phyloP scores from a whole-genome alignment of 2,113 vertebrate species.

The Neotragus moschatus region DNA sequence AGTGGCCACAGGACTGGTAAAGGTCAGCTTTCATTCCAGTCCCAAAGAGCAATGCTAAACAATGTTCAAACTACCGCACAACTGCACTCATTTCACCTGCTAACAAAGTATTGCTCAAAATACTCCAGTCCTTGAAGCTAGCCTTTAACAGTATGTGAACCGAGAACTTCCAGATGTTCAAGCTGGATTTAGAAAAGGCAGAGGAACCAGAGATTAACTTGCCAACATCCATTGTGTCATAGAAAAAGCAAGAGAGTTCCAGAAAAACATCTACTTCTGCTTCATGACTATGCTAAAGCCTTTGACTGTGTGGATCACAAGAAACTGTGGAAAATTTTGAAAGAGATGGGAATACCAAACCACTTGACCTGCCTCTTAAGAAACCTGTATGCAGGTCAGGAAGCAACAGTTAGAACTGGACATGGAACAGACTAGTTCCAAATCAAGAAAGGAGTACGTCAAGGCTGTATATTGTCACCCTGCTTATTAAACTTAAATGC shows the following conservation, averaged over 20 bases:
- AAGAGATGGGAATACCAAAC: neutral
- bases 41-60: too few relatives aligned
- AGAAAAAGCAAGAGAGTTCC: neutral
- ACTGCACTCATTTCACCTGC: neutral
- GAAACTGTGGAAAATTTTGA: neutral
- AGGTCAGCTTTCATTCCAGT: too few relatives aligned
- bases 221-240: neutral
- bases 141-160: neutral
- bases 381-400: neutral
- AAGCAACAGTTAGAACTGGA: neutral
- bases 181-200: neutral
- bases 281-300: neutral
- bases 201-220: neutral
- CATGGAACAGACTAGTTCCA: neutral
- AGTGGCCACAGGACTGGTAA: too few relatives aligned
- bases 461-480: neutral
- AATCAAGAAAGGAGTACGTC: neutral
- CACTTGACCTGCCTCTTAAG: neutral
- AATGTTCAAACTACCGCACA: neutral
- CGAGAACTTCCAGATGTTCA: neutral
- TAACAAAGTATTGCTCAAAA: neutral
- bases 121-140: neutral
- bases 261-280: neutral
- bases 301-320: neutral
- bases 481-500: neutral